A percentile compares a stretch with the other conserved stretches of the same genome.
These are phyloP conservation scores for Zoanthus solanderi DNA, from an alignment of 92 coral and sea anemone genomes.

Conservation along the genomic window DNA sequence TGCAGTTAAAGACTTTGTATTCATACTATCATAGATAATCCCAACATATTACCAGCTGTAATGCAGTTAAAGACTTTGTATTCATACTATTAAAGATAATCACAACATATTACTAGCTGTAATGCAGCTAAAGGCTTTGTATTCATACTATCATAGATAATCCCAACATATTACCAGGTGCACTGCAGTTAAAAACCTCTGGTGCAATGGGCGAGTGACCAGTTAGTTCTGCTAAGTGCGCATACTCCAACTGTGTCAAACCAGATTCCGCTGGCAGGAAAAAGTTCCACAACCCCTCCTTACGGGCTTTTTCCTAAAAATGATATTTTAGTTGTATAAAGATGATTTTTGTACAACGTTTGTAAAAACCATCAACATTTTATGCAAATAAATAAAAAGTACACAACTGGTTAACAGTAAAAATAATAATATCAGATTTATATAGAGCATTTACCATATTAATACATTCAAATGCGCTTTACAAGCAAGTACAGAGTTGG, in stretches of 20 bases:
- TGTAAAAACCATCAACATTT: not conserved
- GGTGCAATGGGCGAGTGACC: slow-evolving; percentile 90
- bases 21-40: too few relatives aligned
- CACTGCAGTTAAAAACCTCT: slow-evolving; percentile 96
- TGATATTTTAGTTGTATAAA: too few relatives aligned
- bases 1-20: slow-evolving; percentile 84
- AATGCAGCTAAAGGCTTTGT: slow-evolving; percentile 87
- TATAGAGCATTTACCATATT: too few relatives aligned
- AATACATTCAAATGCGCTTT: too few relatives aligned
- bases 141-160: too few relatives aligned
- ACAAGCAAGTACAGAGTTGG: too few relatives aligned
- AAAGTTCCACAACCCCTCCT: slow-evolving; percentile 93
- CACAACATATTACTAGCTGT: slow-evolving; percentile 80
- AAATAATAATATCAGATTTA: too few relatives aligned
- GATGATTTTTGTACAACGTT: too few relatives aligned
- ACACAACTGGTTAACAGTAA: not conserved
- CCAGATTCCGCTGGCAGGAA: slow-evolving; percentile 93
- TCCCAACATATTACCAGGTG: slow-evolving; percentile 76
- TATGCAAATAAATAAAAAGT: not conserved
- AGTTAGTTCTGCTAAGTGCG: slow-evolving; percentile 89
- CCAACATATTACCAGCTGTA: slow-evolving; percentile 82
- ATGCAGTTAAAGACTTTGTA: slow-evolving; percentile 87
- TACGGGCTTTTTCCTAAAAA: slow-evolving; percentile 76
- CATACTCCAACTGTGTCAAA: slow-evolving; percentile 92
- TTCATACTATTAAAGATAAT: too few relatives aligned